Evolutionary conservation across 2,113 vertebrate genomes (phyloP).

Genomic region (Prinia subflava): DNA sequence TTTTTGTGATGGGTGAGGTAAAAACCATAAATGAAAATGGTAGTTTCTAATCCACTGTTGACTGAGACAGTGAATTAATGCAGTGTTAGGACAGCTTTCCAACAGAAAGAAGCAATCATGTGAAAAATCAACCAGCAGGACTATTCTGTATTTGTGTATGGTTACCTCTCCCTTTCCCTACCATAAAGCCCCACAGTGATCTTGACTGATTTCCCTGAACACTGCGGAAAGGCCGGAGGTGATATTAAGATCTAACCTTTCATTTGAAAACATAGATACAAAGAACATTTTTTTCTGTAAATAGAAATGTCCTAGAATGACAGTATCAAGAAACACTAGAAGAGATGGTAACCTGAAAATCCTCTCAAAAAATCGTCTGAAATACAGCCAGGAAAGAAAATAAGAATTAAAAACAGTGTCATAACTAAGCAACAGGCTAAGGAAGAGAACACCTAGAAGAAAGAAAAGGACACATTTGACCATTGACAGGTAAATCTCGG

Average conservation of each 20-base stretch:
- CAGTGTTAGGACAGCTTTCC: slow-evolving; percentile 40
- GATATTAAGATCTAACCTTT: not conserved
- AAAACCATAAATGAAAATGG: slow-evolving; percentile 58
- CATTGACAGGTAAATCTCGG: not conserved
- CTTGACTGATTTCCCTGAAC: not conserved
- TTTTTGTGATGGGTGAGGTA: slow-evolving; percentile 50
- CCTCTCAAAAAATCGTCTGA: not conserved
- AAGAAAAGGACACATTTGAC: slow-evolving; percentile 1
- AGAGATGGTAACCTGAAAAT: not conserved
- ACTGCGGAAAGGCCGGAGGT: not conserved
- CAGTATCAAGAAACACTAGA: not conserved
- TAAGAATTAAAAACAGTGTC: not conserved
- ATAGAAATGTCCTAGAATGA: not conserved
- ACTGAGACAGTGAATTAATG: slow-evolving; percentile 64
- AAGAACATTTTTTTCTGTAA: not conserved
- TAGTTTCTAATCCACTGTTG: slow-evolving; percentile 42
- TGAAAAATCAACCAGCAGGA: slow-evolving; percentile 27
- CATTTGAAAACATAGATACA: not conserved
- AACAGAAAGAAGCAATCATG: slow-evolving; percentile 71
- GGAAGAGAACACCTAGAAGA: not conserved
- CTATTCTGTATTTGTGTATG: not conserved
- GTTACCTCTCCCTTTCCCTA: not conserved
- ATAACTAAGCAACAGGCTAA: not conserved
- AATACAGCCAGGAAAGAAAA: not conserved
- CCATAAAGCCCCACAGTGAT: not conserved